These are phyloP conservation scores for Polylopha cassiicola DNA, from an alignment of 2,888 invertebrate genomes.

Conservation along the genomic window DNA sequence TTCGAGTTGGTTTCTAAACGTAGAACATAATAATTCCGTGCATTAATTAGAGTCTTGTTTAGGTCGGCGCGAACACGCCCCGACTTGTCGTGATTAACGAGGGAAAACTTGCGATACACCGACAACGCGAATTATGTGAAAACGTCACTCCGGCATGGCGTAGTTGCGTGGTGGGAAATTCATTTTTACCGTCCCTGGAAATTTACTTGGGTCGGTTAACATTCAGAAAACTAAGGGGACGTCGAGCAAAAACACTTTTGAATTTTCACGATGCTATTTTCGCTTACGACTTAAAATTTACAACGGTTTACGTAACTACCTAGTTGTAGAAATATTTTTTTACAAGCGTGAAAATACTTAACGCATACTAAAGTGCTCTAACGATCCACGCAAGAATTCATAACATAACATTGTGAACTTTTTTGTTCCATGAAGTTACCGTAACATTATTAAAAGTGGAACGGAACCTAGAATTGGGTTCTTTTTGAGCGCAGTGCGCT, in stretches of 20 bases:
- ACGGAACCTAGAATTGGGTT: conserved; percentile 24
- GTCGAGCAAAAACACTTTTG: too few species aligned
- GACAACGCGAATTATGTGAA: conserved; percentile 16
- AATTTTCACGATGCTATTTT: too few species aligned
- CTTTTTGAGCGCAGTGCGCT: conserved; percentile 23
- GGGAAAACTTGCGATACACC: conserved; percentile 16
- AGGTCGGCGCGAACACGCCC: conserved; percentile 27
- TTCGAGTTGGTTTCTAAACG: conserved; percentile 20
- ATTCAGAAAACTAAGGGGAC: too few species aligned
- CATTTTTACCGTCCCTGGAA: too few species aligned
- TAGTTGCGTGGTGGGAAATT: background rate
- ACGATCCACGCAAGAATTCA: too few species aligned
- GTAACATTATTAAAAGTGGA: conserved; percentile 41
- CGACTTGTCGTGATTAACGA: conserved; percentile 29
- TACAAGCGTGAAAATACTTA: too few species aligned
- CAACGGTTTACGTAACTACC: too few species aligned
- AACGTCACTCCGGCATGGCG: conserved; percentile 12
- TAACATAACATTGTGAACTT: too few species aligned
- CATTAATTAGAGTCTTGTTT: conserved; percentile 32
- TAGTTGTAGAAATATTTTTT: too few species aligned
- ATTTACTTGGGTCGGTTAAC: too few species aligned
- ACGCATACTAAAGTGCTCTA: too few species aligned
- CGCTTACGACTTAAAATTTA: too few species aligned
- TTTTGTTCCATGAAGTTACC: conserved; percentile 29
- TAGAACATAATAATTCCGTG: conserved; percentile 23